Base-by-base conservation (phyloP, 2,113 vertebrate genomes). In the Apus apus region DNA sequence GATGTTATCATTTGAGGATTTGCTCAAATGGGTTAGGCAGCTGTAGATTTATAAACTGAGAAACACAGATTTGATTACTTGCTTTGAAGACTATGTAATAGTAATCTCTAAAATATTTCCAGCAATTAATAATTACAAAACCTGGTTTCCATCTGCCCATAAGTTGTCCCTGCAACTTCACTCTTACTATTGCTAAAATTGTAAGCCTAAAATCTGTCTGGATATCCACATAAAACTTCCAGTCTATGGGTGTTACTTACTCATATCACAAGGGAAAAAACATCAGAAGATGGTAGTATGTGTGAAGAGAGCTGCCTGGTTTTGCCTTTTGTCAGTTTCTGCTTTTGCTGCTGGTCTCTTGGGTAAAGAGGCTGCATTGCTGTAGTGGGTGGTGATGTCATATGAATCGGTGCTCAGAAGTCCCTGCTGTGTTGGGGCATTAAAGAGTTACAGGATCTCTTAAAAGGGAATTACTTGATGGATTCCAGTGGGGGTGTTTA, bases 261-360 rank as follows among this genome's bases (percentile, higher is more conserved):
- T 88, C 36, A 9, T 77, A 23, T 50, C 85, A 45, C 9, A 0
- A 36, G 48, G 56, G 73, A 91, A 29, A 51, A 82, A 15, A 51
- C 48, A 51, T 40, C 54, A 5, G 2, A 29, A 73, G 72, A 18
- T 80, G 67, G 16, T 27, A 30, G 2, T 27, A 43, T 26, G 75
- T 88, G 92, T 83, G 83, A 92, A 93, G 96, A 71, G 20, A 53
- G 36, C 57, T 57, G 13, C 60, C 36, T n/a, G 1, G 56, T 78
- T 77, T 40, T 66, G 60, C 61, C 43, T 90, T 89, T 90, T 95
- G 65, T 83, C 91, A 81, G 79, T 72, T 87, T 71, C 60, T 90
- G 90, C 65, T 54, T 66, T 46, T 72, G 20, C 45, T 79, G 81
- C 66, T 90, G 82, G 64, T 77, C 57, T 78, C 70, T 5, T 64